These are phyloP conservation scores for Linnaemya tessellans DNA, from an alignment of 2,888 invertebrate genomes.

Conservation along the genomic window DNA sequence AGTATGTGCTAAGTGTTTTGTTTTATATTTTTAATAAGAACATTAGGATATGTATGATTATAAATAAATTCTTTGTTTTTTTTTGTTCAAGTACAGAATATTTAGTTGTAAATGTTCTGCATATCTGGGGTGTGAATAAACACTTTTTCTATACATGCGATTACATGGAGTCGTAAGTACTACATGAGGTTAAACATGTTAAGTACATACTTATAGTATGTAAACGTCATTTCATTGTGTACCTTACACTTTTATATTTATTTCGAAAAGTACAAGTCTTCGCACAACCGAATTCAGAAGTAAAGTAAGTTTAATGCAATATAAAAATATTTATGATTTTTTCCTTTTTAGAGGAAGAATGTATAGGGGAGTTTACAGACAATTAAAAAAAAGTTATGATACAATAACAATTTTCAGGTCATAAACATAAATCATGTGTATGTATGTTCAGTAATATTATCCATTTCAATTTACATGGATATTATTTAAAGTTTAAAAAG, in stretches of 20 bases:
- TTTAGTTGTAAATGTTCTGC: background rate
- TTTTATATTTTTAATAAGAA: constrained; percentile 34
- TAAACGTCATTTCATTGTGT: constrained; percentile 44
- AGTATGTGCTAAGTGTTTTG: constrained; percentile 51
- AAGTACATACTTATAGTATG: constrained; percentile 62
- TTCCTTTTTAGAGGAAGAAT: background rate
- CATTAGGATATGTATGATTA: constrained; percentile 1
- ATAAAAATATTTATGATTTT: background rate
- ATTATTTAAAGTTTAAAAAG: too few relatives aligned
- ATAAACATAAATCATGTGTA: too few relatives aligned
- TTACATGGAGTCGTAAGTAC: constrained; percentile 60
- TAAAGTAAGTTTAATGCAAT: constrained; percentile 25
- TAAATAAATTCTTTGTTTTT: constrained; percentile 7
- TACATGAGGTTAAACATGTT: constrained; percentile 64
- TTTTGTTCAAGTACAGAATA: background rate
- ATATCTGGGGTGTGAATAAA: background rate
- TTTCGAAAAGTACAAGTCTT: background rate
- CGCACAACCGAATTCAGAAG: constrained; percentile 2
- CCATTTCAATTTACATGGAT: too few relatives aligned
- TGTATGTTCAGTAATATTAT: too few relatives aligned
- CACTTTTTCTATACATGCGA: constrained; percentile 36
- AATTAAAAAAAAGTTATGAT: too few relatives aligned
- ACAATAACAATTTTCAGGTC: too few relatives aligned
- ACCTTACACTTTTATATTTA: background rate
- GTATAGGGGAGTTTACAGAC: constrained; percentile 13